Evolutionary conservation across 2,797 vertebrate genomes (phyloP).

Genomic region (Tenualosa ilisha): DNA sequence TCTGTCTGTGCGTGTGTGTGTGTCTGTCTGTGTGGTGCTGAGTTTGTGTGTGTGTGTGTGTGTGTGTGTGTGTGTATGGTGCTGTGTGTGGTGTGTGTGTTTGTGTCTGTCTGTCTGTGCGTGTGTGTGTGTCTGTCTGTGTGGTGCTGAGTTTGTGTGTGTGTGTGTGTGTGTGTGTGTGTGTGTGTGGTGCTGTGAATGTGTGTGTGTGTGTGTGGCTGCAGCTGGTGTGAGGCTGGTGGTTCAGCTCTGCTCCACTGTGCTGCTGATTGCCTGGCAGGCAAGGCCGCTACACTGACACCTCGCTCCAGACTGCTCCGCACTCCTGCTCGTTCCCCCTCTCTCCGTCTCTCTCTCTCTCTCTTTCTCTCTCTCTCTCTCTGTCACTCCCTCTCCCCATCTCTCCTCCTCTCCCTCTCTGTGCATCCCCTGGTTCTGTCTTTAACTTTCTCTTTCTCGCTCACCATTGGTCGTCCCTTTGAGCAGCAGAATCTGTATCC

Average conservation of each 20-base stretch:
- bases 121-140: too few species aligned
- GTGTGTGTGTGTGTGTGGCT: background rate
- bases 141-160: too few species aligned
- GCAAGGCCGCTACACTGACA: background rate
- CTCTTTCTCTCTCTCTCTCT: background rate
- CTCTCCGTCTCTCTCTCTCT: background rate
- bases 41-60: too few species aligned
- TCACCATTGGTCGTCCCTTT: background rate
- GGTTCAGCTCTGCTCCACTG: background rate
- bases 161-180: too few species aligned
- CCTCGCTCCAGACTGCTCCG: background rate
- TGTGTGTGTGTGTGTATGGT: too few species aligned
- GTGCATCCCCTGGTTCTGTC: too few species aligned
- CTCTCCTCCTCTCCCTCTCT: background rate
- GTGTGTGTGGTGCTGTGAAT: too few species aligned
- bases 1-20: too few species aligned
- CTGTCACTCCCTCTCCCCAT: background rate
- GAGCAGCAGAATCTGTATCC: background rate
- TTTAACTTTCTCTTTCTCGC: background rate
- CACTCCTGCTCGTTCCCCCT: conserved; percentile 27
- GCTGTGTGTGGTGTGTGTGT: too few species aligned
- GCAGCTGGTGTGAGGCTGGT: background rate
- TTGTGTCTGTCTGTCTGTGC: too few species aligned
- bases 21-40: too few species aligned
- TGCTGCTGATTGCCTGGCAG: background rate